Conservation (phyloP, 2,888 invertebrate species). For the Hanleya hanleyi region DNA sequence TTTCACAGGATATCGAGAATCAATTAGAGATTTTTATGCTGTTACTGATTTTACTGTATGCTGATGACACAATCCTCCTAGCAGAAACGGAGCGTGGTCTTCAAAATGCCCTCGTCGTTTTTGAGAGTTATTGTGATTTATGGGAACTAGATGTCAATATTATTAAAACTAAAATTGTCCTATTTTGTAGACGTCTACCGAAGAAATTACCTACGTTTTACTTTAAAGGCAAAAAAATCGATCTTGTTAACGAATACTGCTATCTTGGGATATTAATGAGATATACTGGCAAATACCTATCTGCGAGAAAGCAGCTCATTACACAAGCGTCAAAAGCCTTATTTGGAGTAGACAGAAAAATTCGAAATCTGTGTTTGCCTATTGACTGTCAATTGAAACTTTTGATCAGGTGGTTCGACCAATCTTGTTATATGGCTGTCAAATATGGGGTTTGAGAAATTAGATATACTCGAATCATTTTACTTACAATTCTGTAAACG, state of each 20-base stretch:
- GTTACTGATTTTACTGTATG: conserved; percentile 11
- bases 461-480: neutral
- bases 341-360: neutral
- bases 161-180: conserved; percentile 17
- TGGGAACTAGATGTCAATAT: conserved; percentile 17
- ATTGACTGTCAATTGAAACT: neutral
- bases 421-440: neutral
- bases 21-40: neutral
- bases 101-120: conserved; percentile 7
- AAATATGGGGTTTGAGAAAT: conserved; percentile 3
- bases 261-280: conserved; percentile 21
- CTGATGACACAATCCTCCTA: conserved; percentile 10
- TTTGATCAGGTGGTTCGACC: neutral
- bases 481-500: neutral
- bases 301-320: neutral
- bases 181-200: conserved; percentile 14
- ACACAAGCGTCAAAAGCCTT: neutral
- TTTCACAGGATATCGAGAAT: neutral
- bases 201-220: conserved; percentile 8
- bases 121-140: conserved; percentile 10
- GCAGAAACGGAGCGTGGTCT: conserved; percentile 4
- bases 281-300: conserved; percentile 21
- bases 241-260: conserved; percentile 17
- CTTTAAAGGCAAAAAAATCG: neutral
- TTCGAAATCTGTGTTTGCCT: neutral